Conservation (phyloP, 2,888 invertebrate species). For the Diogma glabrata region DNA sequence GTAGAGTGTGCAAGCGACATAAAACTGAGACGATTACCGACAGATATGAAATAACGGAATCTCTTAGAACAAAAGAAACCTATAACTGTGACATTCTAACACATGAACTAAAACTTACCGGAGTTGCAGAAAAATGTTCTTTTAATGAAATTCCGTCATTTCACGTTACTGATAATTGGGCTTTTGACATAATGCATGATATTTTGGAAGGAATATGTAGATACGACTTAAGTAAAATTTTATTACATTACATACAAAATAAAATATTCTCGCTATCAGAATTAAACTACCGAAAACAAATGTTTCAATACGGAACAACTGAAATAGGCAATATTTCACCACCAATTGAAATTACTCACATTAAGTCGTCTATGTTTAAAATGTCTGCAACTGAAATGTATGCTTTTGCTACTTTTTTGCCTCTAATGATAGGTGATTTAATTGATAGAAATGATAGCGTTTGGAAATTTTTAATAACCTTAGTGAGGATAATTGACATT, state of each 20-base stretch:
- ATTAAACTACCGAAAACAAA: neutral
- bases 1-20: neutral
- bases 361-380: no score
- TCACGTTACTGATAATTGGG: neutral
- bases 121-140: no score
- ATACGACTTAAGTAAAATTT: no score
- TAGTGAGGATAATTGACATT: no score
- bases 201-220: constrained; percentile 3
- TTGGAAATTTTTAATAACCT: no score
- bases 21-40: neutral
- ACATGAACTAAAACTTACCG: neutral
- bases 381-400: no score
- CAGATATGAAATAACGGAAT: neutral
- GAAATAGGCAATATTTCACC: constrained; percentile 2
- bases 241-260: neutral
- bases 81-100: neutral
- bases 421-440: no score
- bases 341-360: no score
- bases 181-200: constrained; percentile 5
- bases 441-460: no score
- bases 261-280: neutral
- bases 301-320: neutral
- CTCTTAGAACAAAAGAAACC: neutral
- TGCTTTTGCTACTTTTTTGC: no score
- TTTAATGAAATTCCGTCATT: constrained; percentile 7